These are phyloP conservation scores for Drosophila arawakana DNA, from an alignment of 1,140 invertebrate species.

Conservation along the genomic window DNA sequence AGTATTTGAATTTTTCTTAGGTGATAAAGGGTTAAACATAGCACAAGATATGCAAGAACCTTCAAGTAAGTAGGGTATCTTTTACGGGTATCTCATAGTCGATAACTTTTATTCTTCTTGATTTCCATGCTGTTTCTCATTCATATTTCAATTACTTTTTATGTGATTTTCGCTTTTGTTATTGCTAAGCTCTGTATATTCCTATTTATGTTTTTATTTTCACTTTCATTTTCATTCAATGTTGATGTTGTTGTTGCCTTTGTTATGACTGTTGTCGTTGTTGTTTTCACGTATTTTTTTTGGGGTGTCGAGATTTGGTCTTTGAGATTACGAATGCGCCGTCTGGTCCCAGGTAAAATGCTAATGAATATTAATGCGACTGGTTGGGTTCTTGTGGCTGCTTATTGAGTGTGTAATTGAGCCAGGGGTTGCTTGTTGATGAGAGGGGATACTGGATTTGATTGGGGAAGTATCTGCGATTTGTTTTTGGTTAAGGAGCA, in stretches of 20 bases:
- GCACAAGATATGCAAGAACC: no score
- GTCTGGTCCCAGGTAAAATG: slow-evolving; percentile 61
- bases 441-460: not conserved
- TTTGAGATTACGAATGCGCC: slow-evolving; percentile 65
- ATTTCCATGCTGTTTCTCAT: slow-evolving; percentile 24
- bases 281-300: slow-evolving; percentile 26
- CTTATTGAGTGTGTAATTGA: slow-evolving; percentile 82
- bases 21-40: no score
- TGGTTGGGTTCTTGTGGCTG: slow-evolving; percentile 66
- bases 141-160: slow-evolving; percentile 84
- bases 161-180: slow-evolving; percentile 81
- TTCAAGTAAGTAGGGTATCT: no score
- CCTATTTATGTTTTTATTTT: slow-evolving; percentile 81
- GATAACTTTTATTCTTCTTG: slow-evolving; percentile 14
- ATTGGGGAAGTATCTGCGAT: slow-evolving; percentile 24
- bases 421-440: slow-evolving; percentile 23
- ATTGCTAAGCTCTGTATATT: slow-evolving; percentile 66
- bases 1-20: no score
- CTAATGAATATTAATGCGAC: slow-evolving; percentile 81
- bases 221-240: slow-evolving; percentile 71
- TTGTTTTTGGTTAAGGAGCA: slow-evolving; percentile 24
- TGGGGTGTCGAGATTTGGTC: slow-evolving; percentile 76
- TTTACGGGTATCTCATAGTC: no score
- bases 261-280: slow-evolving; percentile 21
- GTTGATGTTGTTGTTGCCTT: slow-evolving; percentile 29